Base-by-base conservation (phyloP, 2,797 vertebrate genomes). In the Bucorvus abyssinicus region DNA sequence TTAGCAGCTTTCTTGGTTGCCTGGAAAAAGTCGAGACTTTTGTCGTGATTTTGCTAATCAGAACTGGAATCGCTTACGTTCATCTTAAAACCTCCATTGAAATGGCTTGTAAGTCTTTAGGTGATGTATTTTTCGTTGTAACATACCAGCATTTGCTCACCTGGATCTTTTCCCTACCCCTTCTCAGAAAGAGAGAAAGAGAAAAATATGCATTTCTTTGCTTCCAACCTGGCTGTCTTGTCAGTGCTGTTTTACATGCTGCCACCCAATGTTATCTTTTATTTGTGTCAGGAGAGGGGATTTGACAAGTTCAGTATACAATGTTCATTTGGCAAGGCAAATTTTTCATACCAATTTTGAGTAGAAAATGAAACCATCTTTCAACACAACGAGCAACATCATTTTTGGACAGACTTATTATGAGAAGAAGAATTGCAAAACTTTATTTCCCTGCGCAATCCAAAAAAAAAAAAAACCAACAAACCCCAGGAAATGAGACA, bases 201-300 rank as follows among this genome's bases (percentile, higher is more conserved):
- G 88, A 95, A 90, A 95, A 96, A 96, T 92, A 85, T 55, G 76
- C 83, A 89, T 97, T 96, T 96, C 97, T 97, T 97, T 97, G 94
- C 97, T 96, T 97, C 96, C 89, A 80, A 91, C 96, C 97, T 74
- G 74, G 96, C 96, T 97, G 75, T 96, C 97, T 98, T 97, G 97
- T 98, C 97, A 97, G 94, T 82, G 94, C 98, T 98, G 97, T 97
- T 98, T 97, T 98, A 98, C 98, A 98, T 95, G 95, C 97, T 92
- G 97, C 97, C 97, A 96, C 97, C 97, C 97, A 87, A 95, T 90
- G 97, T 97, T 97, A 97, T 97, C 98, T 98, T 98, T 98, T 97
- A 98, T 98, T 97, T 98, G 97, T 98, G 98, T 98, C 98, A 97
- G 97, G 97, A 98, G 97, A 96, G 96, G 95, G 95, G 90, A 96